Evolutionary conservation across 2,888 invertebrate genomes (phyloP), one percentile per base, ranked within the genome.

Genomic region (Carcina quercana): DNA sequence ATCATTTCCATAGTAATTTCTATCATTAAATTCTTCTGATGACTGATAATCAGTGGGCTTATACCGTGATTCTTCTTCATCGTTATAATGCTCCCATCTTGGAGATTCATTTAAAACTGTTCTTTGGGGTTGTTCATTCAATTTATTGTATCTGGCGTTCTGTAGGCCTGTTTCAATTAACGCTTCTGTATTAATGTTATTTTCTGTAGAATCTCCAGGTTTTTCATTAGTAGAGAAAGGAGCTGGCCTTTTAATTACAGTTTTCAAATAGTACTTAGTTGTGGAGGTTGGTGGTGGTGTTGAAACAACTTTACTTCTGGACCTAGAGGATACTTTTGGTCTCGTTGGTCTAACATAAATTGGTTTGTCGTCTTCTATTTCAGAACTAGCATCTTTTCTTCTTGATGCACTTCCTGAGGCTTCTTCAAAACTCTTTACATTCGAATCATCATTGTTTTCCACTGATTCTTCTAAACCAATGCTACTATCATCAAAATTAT

Each of bases 11-110:
- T 42, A 34, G 26, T 53, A 56, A 34, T 42, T 49, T 35, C 58
- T 62, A n/a, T 43, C 40, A 40, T 83, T 58, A 14, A 86, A 57
- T 40, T 79, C 85, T 40, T 82, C 79, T 14, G 86, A 53, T 17
- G 86, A 80, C 85, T 0, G 87, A 86, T 5, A 86, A n/a, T n/a
- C 72, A 25, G 71, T 60, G 11, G 85, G 75, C 41, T 76, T 68
- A 21, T 75, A 72, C 48, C 69, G 76, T 30, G 32, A 38, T 30
- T 58, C 47, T 27, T 57, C 43, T 6, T 48, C 37, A 22, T 42
- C 47, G 30, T 53, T 40, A 32, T 44, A 42, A 30, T 43, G 32
- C 27, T 54, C 45, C 37, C 38, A 45, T 24, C 50, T 46, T 2
- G 47, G 36, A 11, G 38, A 43, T 30, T 55, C 52, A 34, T 53